These are phyloP conservation scores for Cephus pygmeus DNA, from an alignment of 2,888 invertebrate species.

Conservation along the genomic window DNA sequence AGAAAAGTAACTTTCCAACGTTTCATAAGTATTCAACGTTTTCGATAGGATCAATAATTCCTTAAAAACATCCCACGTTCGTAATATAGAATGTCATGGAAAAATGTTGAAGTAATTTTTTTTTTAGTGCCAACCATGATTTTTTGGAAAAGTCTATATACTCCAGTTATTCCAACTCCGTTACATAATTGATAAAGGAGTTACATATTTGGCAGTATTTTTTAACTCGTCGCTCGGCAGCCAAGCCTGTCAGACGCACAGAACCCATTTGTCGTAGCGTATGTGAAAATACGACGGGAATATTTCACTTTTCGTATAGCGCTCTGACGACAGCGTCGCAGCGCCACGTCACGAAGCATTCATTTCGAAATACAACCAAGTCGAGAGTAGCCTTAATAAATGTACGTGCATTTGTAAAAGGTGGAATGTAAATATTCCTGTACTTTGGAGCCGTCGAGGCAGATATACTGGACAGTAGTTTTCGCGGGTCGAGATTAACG, in stretches of 20 bases:
- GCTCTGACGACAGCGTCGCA: slow-evolving; percentile 64
- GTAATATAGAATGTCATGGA: no score
- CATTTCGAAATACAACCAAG: slow-evolving; percentile 57
- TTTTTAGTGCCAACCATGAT: not conserved
- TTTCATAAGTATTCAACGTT: not conserved
- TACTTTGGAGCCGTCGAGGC: slow-evolving; percentile 18
- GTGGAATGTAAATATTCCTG: slow-evolving; percentile 46
- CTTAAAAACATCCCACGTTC: not conserved
- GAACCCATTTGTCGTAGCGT: slow-evolving; percentile 61
- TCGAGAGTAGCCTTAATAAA: slow-evolving; percentile 62
- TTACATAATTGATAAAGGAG: slow-evolving; percentile 48
- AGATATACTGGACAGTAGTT: slow-evolving; percentile 1
- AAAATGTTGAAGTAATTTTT: not conserved
- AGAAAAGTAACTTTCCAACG: not conserved
- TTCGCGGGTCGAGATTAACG: not conserved
- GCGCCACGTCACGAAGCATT: slow-evolving; percentile 62
- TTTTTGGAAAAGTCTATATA: not conserved
- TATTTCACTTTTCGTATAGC: slow-evolving; percentile 65
- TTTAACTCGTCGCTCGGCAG: slow-evolving; percentile 44
- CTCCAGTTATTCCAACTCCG: not conserved
- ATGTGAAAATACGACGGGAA: slow-evolving; percentile 65
- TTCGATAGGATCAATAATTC: not conserved
- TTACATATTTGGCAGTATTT: slow-evolving; percentile 50
- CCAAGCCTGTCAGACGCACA: slow-evolving; percentile 60
- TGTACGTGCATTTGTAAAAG: slow-evolving; percentile 61